These are phyloP conservation scores for Urophycis tenuis DNA, from an alignment of 2,797 vertebrate genomes.

Conservation along the genomic window DNA sequence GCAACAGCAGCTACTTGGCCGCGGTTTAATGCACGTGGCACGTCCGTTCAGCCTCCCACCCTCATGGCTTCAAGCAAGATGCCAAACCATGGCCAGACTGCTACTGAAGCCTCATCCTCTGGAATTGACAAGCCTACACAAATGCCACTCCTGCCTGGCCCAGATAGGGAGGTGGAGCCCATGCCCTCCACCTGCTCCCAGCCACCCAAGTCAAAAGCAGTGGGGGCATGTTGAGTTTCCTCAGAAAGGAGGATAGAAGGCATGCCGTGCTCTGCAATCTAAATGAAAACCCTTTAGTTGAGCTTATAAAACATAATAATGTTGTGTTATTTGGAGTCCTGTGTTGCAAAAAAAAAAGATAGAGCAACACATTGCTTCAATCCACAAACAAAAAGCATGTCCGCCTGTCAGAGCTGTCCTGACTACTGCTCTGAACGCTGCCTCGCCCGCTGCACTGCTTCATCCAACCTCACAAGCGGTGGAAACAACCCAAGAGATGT, in stretches of 20 bases:
- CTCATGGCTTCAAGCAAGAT: conserved; percentile 3
- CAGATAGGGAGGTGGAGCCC: not conserved
- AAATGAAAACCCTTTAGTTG: not conserved
- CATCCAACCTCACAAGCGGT: not conserved
- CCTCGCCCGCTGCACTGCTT: not conserved
- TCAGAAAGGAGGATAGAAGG: not conserved
- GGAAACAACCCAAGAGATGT: not conserved
- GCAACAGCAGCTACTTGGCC: too few species aligned
- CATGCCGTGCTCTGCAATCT: not conserved
- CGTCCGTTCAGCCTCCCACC: conserved; percentile 20
- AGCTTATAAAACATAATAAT: not conserved
- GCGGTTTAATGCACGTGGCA: too few species aligned
- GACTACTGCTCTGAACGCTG: not conserved
- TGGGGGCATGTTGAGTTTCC: not conserved
- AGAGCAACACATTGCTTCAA: too few species aligned
- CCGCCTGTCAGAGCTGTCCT: too few species aligned
- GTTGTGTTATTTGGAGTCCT: not conserved
- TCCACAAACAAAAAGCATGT: too few species aligned
- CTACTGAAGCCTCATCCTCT: not conserved
- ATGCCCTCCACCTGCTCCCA: not conserved
- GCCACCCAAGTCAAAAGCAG: not conserved
- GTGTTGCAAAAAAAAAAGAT: too few species aligned
- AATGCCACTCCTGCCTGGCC: not conserved
- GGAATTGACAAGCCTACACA: not conserved
- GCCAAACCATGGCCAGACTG: conserved; percentile 8